Evolutionary conservation across 2,113 vertebrate genomes (phyloP).

Genomic region (Aegithalos caudatus): DNA sequence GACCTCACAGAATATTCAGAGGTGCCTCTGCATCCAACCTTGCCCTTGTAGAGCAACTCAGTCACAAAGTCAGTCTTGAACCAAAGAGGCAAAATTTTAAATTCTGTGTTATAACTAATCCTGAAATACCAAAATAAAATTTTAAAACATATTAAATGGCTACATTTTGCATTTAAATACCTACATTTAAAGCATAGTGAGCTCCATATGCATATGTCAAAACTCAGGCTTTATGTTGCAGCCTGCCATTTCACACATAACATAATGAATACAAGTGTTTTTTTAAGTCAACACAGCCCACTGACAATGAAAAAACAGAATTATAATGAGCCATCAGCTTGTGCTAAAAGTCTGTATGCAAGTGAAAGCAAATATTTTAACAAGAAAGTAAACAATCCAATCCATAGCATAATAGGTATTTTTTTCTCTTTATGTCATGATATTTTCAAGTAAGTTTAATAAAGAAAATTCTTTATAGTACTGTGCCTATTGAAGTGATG

Average conservation of each 20-base stretch:
- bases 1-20: neutral
- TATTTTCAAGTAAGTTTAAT: neutral
- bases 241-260: neutral
- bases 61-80: neutral
- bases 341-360: neutral
- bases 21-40: neutral
- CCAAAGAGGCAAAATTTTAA: constrained; percentile 7
- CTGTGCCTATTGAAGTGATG: neutral
- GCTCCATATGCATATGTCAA: neutral
- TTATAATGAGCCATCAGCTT: neutral
- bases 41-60: neutral
- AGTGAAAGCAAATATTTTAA: neutral
- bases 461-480: neutral
- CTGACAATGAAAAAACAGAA: neutral
- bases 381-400: neutral
- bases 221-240: neutral
- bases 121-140: neutral
- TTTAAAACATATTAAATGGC: neutral
- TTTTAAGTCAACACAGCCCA: neutral
- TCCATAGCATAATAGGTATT: neutral
- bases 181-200: neutral
- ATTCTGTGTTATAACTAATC: neutral
- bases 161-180: neutral
- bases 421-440: neutral
- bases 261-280: neutral